phyloP scores from a whole-genome alignment of 2,888 invertebrate species.

The Scaptomyza flava region DNA sequence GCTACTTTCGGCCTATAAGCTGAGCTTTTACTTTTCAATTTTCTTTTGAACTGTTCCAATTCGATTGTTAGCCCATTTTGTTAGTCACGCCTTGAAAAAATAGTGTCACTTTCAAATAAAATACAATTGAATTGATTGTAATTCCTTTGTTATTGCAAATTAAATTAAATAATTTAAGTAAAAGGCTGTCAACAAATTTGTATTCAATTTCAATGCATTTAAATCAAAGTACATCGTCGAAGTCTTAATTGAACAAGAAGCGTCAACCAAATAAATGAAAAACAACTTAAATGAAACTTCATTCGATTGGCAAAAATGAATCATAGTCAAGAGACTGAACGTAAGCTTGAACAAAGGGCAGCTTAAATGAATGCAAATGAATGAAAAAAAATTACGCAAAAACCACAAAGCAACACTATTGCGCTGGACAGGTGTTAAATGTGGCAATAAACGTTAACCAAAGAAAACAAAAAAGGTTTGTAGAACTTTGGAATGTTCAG shows the following conservation, averaged over 20 bases:
- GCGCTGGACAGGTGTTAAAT: conserved; percentile 38
- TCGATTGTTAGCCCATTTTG: no score
- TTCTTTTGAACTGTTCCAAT: neutral
- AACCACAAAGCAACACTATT: conserved; percentile 28
- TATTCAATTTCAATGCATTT: no score
- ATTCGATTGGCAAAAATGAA: conserved; percentile 11
- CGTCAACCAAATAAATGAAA: neutral
- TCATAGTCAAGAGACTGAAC: conserved; percentile 7
- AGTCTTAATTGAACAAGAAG: no score
- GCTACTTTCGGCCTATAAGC: neutral
- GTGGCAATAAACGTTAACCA: conserved; percentile 15
- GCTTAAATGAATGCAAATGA: conserved; percentile 41
- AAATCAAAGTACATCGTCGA: no score
- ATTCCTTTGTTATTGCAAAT: neutral
- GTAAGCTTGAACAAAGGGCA: neutral
- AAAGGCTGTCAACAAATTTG: conserved; percentile 8
- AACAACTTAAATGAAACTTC: conserved; percentile 1
- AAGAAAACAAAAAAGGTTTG: neutral
- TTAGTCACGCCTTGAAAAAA: neutral
- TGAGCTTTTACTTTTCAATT: conserved; percentile 1
- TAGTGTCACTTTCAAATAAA: neutral
- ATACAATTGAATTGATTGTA: neutral
- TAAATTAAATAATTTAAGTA: conserved; percentile 7
- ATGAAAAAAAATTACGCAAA: conserved; percentile 4
- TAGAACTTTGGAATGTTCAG: conserved; percentile 46